A percentile compares a stretch with the other conserved stretches of the same genome.
These are phyloP conservation scores for Alviniconcha marisindica DNA, from an alignment of 1,140 invertebrate species.

Conservation along the genomic window DNA sequence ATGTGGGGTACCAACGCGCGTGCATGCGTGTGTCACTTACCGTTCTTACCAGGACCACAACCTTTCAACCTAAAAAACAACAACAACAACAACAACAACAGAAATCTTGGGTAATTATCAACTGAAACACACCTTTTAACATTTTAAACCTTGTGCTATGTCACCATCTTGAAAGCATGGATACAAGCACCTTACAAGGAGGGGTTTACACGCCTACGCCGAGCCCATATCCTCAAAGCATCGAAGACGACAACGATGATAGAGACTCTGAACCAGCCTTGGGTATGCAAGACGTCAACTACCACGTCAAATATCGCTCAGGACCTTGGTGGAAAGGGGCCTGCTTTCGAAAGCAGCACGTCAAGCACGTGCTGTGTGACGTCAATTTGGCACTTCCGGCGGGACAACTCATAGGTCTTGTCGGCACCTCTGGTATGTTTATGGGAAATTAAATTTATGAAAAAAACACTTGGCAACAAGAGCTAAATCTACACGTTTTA, in stretches of 20 bases:
- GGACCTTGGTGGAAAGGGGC: constrained; percentile 58
- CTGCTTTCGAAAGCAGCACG: constrained; percentile 41
- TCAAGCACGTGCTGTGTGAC: constrained; percentile 52
- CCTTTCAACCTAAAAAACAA: too few species aligned
- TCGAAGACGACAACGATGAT: background rate
- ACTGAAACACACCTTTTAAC: background rate
- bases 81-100: too few species aligned
- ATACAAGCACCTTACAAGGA: background rate
- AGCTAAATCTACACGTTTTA: too few species aligned
- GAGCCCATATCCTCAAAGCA: background rate
- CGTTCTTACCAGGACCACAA: too few species aligned
- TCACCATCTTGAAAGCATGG: background rate
- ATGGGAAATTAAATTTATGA: too few species aligned
- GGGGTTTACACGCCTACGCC: background rate
- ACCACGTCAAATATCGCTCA: constrained; percentile 49
- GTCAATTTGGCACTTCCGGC: constrained; percentile 49
- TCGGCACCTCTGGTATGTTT: constrained; percentile 60
- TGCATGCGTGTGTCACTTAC: too few species aligned
- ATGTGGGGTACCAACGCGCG: background rate
- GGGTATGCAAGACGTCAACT: constrained; percentile 42
- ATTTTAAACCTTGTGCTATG: background rate
- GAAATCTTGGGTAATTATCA: background rate
- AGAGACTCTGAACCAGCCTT: background rate
- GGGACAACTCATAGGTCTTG: constrained; percentile 54
- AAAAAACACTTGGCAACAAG: too few species aligned